Evolutionary conservation across 2,888 invertebrate species (phyloP), one percentile per base, ranked within the genome.

Genomic region (Polydrusus cervinus): DNA sequence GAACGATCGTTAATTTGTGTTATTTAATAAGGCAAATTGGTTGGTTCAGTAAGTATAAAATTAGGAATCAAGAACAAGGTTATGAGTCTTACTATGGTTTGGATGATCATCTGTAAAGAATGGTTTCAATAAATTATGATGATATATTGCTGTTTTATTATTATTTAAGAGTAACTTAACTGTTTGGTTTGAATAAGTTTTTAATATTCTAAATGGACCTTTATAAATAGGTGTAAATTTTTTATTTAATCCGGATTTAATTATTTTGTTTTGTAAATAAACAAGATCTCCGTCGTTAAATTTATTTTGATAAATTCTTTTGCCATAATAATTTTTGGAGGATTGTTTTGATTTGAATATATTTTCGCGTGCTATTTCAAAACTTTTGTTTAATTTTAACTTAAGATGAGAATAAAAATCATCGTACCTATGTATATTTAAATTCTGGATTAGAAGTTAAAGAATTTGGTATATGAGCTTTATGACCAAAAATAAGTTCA

Each of bases 401-500:
- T 72, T 78, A 13, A 82, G 55, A 20, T 80, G 67, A 43, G 67
- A 62, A 10, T 78, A 30, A 57, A 80, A 82, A 61, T 81, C 77
- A 40, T 82, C 82, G 57, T 82, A 73, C 18, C n/a, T n/a, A n/a
- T n/a, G 71, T 16, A 14, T 82, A 83, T 68, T 78, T 79, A 61
- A 81, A 81, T 74, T 82, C 79, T 20, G 81, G 40, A 11, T 18
- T 18, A 10, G 16, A 8, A 11, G 38, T 77, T 62, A 82, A 45
- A 11, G 83, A 80, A 73, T 71, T 73, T 1, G 85, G 84, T 11
- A 85, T 75, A 8, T 18, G 74, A 0, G 85, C 81, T 77, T 84
- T 84, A 67, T 81, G 75, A 5, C 84, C 85, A 73, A 84, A 86
- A 6, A 86, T 3, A 30, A 86, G 64, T 78, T 86, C 86, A 57